These are phyloP conservation scores for Temnothorax curvispinosus DNA, from an alignment of 1,140 invertebrate species.

Conservation along the genomic window DNA sequence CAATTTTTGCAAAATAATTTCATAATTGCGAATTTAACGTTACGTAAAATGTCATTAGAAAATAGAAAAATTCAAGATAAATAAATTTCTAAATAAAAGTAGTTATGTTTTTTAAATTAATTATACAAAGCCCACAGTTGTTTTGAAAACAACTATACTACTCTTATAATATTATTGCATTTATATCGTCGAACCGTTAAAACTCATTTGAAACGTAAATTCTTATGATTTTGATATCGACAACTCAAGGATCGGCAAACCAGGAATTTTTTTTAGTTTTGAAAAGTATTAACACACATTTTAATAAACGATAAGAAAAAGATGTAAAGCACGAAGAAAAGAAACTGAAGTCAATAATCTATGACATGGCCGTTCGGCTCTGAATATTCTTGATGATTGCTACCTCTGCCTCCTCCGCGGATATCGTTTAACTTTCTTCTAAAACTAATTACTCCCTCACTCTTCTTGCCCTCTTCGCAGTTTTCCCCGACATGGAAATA, in stretches of 20 bases:
- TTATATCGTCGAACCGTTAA: background rate
- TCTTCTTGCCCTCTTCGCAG: background rate
- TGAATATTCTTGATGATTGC: slow-evolving; percentile 17
- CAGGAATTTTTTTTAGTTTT: background rate
- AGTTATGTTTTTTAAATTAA: background rate
- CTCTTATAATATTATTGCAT: background rate
- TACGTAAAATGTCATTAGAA: background rate
- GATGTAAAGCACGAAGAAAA: background rate
- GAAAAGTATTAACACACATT: background rate
- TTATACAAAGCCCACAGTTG: background rate
- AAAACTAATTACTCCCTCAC: slow-evolving; percentile 19
- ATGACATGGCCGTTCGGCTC: slow-evolving; percentile 36
- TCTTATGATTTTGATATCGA: background rate
- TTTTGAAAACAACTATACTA: background rate
- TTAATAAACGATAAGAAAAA: background rate
- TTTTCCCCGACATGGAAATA: slow-evolving; percentile 15
- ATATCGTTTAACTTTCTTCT: slow-evolving; percentile 36
- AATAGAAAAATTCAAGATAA: background rate
- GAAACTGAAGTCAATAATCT: slow-evolving; percentile 47
- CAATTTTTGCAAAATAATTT: background rate
- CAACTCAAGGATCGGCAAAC: too few relatives aligned
- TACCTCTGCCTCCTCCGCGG: background rate
- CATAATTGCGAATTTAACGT: background rate
- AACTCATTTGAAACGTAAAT: background rate
- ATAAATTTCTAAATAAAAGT: background rate